Percentiles rank a stretch among this genome's conserved stretches.
Conservation (phyloP, 2,888 invertebrate genomes). For the Epinotia bilunana region DNA sequence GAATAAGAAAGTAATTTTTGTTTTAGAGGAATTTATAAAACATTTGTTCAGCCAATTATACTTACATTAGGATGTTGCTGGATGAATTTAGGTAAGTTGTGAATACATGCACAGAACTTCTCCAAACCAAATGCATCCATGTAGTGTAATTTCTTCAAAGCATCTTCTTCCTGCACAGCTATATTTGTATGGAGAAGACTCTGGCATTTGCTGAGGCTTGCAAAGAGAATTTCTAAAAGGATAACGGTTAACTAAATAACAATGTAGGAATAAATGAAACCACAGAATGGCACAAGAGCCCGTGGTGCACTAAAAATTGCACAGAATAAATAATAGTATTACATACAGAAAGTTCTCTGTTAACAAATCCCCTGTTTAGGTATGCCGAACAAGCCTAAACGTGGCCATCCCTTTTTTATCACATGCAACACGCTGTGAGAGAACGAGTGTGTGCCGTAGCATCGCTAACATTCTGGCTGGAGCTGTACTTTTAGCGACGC, state of each 20-base stretch:
- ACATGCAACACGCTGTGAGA: too few species aligned
- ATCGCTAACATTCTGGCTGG: too few species aligned
- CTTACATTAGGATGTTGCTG: conserved; percentile 65
- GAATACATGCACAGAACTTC: conserved; percentile 70
- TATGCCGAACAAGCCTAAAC: too few species aligned
- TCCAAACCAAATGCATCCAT: conserved; percentile 75
- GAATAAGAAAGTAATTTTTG: too few species aligned
- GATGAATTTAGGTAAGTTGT: conserved; percentile 63
- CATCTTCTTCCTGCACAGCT: conserved; percentile 60
- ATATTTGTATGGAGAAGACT: conserved; percentile 55
- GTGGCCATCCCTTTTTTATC: too few species aligned
- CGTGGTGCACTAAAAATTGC: not conserved
- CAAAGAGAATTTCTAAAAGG: conserved; percentile 67
- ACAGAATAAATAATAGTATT: too few species aligned
- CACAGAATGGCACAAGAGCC: not conserved
- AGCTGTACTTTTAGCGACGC: too few species aligned
- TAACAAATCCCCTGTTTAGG: too few species aligned
- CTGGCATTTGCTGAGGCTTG: conserved; percentile 66
- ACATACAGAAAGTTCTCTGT: too few species aligned
- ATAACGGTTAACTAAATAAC: not conserved
- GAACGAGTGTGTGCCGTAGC: too few species aligned
- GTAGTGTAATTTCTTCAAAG: conserved; percentile 69
- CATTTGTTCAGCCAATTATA: conserved; percentile 10
- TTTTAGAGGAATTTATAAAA: too few species aligned
- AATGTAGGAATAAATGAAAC: not conserved